These are phyloP conservation scores for Papilio polytes DNA, from an alignment of 1,140 invertebrate genomes.

Conservation along the genomic window DNA sequence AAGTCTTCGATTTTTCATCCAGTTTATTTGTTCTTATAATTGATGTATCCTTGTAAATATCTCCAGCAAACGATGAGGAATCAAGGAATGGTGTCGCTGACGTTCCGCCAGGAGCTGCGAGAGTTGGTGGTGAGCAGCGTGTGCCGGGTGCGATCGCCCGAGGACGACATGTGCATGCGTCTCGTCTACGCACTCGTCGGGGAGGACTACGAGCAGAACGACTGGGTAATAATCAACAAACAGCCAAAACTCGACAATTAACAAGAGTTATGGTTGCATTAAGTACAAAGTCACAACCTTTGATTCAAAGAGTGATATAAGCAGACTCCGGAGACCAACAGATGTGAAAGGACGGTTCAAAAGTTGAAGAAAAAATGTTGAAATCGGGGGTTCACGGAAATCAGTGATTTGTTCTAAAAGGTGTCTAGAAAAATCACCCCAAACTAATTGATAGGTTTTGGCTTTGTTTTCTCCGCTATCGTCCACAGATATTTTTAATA, in stretches of 20 bases:
- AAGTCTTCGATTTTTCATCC: background rate
- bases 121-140: conserved; percentile 55
- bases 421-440: too few relatives aligned
- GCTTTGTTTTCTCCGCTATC: background rate
- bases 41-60: background rate
- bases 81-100: conserved; percentile 57
- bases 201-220: conserved; percentile 74
- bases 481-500: background rate
- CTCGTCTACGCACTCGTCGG: conserved; percentile 67
- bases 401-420: too few relatives aligned
- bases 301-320: background rate
- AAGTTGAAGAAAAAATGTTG: too few relatives aligned
- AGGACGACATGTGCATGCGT: conserved; percentile 68
- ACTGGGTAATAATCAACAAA: conserved; percentile 55
- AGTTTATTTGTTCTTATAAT: background rate
- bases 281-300: background rate
- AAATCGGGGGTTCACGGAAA: too few relatives aligned
- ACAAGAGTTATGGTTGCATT: background rate
- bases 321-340: too few relatives aligned
- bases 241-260: background rate
- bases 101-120: conserved; percentile 44
- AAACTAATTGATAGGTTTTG: too few relatives aligned
- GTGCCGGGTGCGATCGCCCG: conserved; percentile 56
- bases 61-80: conserved; percentile 57
- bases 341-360: too few relatives aligned